Evolutionary conservation across 2,113 vertebrate species (phyloP), one percentile per base, ranked within the genome.

Genomic region (Microcebus lehilahytsara): DNA sequence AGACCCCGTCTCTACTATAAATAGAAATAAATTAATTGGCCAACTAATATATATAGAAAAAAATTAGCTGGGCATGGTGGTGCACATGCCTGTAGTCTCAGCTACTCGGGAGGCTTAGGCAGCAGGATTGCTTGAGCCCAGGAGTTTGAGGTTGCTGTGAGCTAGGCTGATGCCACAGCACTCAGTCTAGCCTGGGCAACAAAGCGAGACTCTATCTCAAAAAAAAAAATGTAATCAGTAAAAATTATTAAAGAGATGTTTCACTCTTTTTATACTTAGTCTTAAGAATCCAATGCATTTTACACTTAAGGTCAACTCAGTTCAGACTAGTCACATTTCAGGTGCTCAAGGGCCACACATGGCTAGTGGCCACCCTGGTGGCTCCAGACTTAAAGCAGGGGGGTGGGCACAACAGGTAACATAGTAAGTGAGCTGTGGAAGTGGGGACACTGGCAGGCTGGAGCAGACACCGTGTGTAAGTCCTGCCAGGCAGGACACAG

Each of bases 231-330:
- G 6, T 51, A 66, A 84, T 94, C 40, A 34, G 7, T 42, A 6
- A 46, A 93, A 83, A 72, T 80, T 74, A 85, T 60, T 60, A 78
- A 40, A 81, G 75, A 78, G 67, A 32, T 64, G 66, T 23, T 51
- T 85, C 60, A 20, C 60, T 3, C 84, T 89, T 46, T 75, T 81
- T 93, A 32, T 64, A 64, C 32, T 87, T 88, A 37, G 56, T 49
- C 81, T 96, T 92, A 42, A 86, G 93, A 95, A 64, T 64, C 13
- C 81, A 93, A 22, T 32, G 2, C 40, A 80, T 34, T 93, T 94
- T 89, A 85, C 2, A 67, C 53, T 80, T 9, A 64, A 40, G 53
- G 20, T 19, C 25, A 49, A 37, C 58, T 81, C 37, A 42, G 74
- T 85, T 62, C 12, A 7, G 19, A 92, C 37, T 12, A 75, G 75